Evolutionary conservation across 2,797 vertebrate species (phyloP).

Genomic region (Chromobotia macracanthus): DNA sequence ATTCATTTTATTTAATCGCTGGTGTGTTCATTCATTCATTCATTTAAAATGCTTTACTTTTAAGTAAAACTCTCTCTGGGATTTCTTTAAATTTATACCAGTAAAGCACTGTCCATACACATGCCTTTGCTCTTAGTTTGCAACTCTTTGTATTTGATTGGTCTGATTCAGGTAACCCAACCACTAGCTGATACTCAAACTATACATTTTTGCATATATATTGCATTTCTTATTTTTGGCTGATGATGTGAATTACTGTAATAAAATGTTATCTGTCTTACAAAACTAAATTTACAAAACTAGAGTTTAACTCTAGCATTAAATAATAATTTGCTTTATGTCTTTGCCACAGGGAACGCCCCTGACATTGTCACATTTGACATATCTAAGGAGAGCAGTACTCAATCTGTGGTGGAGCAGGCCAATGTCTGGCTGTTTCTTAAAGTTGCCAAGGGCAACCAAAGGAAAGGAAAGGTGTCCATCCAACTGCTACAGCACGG

Average conservation of each 20-base stretch:
- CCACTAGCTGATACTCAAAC: neutral
- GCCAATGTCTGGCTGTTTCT: slow-evolving; percentile 88
- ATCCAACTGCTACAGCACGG: slow-evolving; percentile 80
- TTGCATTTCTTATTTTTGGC: neutral
- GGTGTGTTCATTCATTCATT: too few species aligned
- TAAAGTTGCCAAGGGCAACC: slow-evolving; percentile 84
- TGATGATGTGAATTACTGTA: neutral
- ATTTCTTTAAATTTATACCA: too few species aligned
- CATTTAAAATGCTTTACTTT: too few species aligned
- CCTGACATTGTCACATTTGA: slow-evolving; percentile 84
- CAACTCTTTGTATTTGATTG: too few species aligned
- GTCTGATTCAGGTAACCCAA: too few species aligned
- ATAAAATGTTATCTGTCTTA: neutral
- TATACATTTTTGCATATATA: neutral
- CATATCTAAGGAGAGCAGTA: slow-evolving; percentile 85
- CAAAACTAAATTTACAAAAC: neutral
- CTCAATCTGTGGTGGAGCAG: slow-evolving; percentile 81
- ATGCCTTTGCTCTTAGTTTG: too few species aligned
- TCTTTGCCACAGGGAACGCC: slow-evolving; percentile 71
- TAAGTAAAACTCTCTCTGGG: too few species aligned
- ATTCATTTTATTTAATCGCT: too few species aligned
- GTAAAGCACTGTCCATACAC: too few species aligned
- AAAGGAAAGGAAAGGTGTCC: slow-evolving; percentile 82
- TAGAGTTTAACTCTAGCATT: neutral
- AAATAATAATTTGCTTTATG: slow-evolving; percentile 60